phyloP scores from a whole-genome alignment of 2,888 invertebrate genomes.

The Diplolepis rosae region DNA sequence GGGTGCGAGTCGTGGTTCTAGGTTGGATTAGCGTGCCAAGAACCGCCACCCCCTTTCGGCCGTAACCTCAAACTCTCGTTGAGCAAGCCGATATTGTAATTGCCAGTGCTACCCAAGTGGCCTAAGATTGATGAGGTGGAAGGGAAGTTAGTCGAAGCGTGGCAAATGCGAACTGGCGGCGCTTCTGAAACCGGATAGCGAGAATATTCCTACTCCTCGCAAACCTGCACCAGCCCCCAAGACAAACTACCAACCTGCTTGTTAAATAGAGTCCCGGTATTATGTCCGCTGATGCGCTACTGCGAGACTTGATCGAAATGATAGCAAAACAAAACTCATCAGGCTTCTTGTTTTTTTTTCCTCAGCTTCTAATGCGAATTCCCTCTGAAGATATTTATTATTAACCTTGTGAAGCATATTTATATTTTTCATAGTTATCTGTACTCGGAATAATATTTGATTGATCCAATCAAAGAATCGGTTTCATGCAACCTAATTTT shows the following conservation, averaged over 20 bases:
- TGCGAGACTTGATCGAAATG: slow-evolving; percentile 1
- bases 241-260: slow-evolving; percentile 16
- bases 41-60: slow-evolving; percentile 64
- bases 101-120: slow-evolving; percentile 69
- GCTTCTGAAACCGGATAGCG: slow-evolving; percentile 52
- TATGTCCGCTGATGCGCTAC: no score
- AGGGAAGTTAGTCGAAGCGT: slow-evolving; percentile 65
- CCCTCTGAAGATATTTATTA: not conserved
- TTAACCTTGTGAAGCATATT: not conserved
- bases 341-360: slow-evolving; percentile 4
- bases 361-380: not conserved
- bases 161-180: slow-evolving; percentile 62
- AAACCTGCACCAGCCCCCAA: slow-evolving; percentile 18
- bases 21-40: slow-evolving; percentile 65
- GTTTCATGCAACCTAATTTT: no score
- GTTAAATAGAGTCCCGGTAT: slow-evolving; percentile 19
- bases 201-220: slow-evolving; percentile 12
- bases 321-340: slow-evolving; percentile 13
- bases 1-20: slow-evolving; percentile 46
- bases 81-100: slow-evolving; percentile 73
- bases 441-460: not conserved
- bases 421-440: not conserved
- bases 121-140: slow-evolving; percentile 72
- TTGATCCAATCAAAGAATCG: not conserved
- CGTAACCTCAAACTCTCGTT: slow-evolving; percentile 69